These are phyloP conservation scores for Amiota communis DNA, from an alignment of 2,888 invertebrate species.

Conservation along the genomic window DNA sequence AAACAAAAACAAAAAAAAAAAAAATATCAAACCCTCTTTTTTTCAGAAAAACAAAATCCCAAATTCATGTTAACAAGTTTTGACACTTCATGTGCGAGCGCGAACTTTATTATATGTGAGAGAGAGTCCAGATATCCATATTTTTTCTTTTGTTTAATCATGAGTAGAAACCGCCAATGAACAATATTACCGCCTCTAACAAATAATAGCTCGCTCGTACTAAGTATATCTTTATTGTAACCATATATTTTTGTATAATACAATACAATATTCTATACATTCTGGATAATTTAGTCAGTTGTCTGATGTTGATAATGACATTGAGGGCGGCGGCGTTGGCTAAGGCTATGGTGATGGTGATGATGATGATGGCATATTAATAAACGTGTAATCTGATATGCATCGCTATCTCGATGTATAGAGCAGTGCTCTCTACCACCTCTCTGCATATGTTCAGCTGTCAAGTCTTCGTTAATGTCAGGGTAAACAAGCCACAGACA, in stretches of 20 bases:
- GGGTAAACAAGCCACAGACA: conserved; percentile 36
- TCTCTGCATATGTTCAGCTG: conserved; percentile 47
- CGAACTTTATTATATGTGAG: neutral
- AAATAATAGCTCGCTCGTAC: too few relatives aligned
- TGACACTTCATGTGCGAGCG: conserved; percentile 24
- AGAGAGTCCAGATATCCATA: conserved; percentile 1
- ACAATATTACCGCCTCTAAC: too few relatives aligned
- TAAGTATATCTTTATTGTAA: too few relatives aligned
- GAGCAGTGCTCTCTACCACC: conserved; percentile 50
- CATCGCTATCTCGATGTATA: conserved; percentile 60
- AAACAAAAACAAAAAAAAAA: neutral
- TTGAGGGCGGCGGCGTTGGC: neutral
- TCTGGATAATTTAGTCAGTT: neutral
- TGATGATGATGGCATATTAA: conserved; percentile 61
- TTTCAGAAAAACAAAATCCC: conserved; percentile 28
- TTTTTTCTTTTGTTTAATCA: conserved; percentile 21
- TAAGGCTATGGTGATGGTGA: neutral
- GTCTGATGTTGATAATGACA: neutral
- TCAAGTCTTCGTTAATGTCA: conserved; percentile 55
- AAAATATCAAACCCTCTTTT: neutral
- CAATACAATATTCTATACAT: too few relatives aligned
- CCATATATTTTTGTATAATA: too few relatives aligned
- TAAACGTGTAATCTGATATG: conserved; percentile 62
- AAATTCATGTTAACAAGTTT: conserved; percentile 27
- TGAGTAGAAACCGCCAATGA: neutral